Evolutionary conservation across 2,888 invertebrate genomes (phyloP), one percentile per base, ranked within the genome.

Genomic region (Eurytoma adleriae): DNA sequence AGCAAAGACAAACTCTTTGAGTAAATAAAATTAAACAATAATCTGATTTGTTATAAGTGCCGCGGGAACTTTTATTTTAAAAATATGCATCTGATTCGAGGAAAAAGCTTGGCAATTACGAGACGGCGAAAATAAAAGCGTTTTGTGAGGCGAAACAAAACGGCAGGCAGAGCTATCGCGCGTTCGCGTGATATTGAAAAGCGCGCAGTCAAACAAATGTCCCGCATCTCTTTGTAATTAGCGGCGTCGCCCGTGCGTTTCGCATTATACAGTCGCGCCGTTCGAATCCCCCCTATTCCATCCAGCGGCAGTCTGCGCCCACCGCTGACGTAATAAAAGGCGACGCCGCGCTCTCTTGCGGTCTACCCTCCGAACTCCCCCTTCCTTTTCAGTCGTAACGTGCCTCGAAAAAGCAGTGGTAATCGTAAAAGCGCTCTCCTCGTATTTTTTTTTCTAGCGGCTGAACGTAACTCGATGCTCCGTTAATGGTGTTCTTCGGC

Each of bases 161-260:
- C 24, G 40, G 40, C 40, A 7, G 40, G 40, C 40, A 4, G 40
- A 40, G 40, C 40, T 40, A 40, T n/a, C n/a, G n/a, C n/a, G 40
- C 18, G 56, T 40, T 16, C n/a, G 48, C 3, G n/a, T 13, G 24
- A 27, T 10, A 48, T 66, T 66, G 57, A 57, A 74, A 61, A 71
- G 50, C 61, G 10, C 50, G 40, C 20, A 68, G 61, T 59, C 4
- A 68, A 75, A 75, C 59, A 75, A 68, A 59, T 68, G 59, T 68
- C 75, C 61, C 61, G 48, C 68, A 54, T 40, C 13, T 61, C 52
- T 40, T 40, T 61, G 52, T 69, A 69, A 76, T 76, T 76, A 76
- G 69, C 69, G 62, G n/a, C 40, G 30, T 61, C 50, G 7, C 0
- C 13, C 57, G 61, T 16, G 54, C 24, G 40, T 20, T 40, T 40